Evolutionary conservation across 2,113 vertebrate genomes (phyloP), one percentile per base, ranked within the genome.

Genomic region (Seriola quinqueradiata): DNA sequence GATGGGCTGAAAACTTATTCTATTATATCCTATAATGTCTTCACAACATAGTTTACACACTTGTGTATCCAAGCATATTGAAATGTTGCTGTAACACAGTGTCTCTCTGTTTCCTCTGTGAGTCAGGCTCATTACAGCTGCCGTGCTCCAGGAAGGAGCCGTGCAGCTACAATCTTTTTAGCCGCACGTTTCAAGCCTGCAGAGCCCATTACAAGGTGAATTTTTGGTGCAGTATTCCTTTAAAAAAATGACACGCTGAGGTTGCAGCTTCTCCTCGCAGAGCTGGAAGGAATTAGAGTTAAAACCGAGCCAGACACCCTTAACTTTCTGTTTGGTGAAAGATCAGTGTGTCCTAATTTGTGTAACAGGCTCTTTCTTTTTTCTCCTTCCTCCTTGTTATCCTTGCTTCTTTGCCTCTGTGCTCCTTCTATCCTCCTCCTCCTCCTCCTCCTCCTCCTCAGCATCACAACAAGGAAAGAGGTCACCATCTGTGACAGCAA

Each of bases 401-500:
- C 71, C 42, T 44, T 14, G 19, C 34, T 48, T 58, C 38, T 44
- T 14, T 59, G 40, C 50, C 16, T 76, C 16, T 46, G 40, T 54
- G 4, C 78, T 40, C 57, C 48, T 54, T 50, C 42, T 55, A 65
- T 36, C 23, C 25, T 44, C 38, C 28, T 28, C 28, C 70, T 40
- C 23, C 38, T 82, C 17, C 38, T 40, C 25, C 38, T 55, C 44
- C 70, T 48, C 23, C 36, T 44, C 44, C 14, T 81, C 72, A 16
- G 42, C 69, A 5, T 73, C 60, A 42, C 70, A 44, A 59, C 61
- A 40, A 73, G 85, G 82, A 93, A 93, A 48, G 79, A 90, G 91
- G 93, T 92, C 91, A 83, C 94, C 92, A 93, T 95, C 92, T 95
- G 94, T 85, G 86, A 32, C 70, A 76, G 84, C 73, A 75, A 63